Evolutionary conservation across 2,888 invertebrate species (phyloP).

Genomic region (Beris chalybata): DNA sequence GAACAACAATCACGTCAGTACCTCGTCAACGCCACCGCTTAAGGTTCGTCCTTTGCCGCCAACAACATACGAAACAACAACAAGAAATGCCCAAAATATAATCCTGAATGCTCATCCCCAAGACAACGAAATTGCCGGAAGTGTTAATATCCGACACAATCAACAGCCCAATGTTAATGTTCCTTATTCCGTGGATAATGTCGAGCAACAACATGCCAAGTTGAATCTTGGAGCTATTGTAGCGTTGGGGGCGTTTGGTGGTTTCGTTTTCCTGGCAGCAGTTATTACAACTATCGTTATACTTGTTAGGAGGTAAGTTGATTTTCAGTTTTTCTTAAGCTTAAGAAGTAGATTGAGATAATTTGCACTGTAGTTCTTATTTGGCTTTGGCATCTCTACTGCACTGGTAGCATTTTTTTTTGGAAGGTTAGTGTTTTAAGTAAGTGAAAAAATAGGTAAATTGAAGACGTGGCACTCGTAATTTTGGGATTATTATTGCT

Average conservation of each 20-base stretch:
- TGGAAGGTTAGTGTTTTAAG: too few species aligned
- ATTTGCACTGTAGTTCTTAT: too few species aligned
- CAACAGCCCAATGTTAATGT: conserved; percentile 69
- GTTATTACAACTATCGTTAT: conserved; percentile 88
- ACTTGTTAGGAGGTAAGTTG: conserved; percentile 78
- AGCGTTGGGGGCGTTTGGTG: conserved; percentile 87
- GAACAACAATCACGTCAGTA: conserved; percentile 47
- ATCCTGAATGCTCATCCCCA: conserved; percentile 72
- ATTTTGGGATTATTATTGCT: too few species aligned
- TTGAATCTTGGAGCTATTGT: conserved; percentile 85
- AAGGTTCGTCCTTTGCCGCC: conserved; percentile 45
- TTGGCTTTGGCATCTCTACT: too few species aligned
- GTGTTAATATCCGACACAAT: conserved; percentile 61
- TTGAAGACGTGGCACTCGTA: too few species aligned
- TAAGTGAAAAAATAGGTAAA: too few species aligned
- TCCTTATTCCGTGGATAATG: conserved; percentile 67
- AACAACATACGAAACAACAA: conserved; percentile 44
- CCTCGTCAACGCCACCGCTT: conserved; percentile 57
- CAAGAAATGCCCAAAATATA: conserved; percentile 56
- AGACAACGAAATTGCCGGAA: conserved; percentile 73
- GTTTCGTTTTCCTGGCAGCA: conserved; percentile 84
- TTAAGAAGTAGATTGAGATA: too few species aligned
- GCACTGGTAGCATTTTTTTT: too few species aligned
- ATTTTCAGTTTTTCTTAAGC: neutral
- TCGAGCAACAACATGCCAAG: conserved; percentile 62